Base-by-base conservation (phyloP, 2,797 vertebrate species). In the Sebastes cheni region DNA sequence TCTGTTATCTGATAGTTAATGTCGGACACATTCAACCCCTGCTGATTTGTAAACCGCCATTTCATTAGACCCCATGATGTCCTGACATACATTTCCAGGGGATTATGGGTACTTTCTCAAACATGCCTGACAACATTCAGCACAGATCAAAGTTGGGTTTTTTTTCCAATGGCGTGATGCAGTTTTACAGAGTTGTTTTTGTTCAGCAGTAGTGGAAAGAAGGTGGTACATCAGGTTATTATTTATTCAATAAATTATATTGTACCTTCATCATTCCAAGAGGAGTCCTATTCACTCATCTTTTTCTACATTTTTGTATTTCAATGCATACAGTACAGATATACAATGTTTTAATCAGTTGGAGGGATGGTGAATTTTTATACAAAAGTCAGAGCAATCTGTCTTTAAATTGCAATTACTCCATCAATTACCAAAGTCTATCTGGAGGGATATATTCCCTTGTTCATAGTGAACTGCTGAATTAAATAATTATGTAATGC, bases 61-160 rank as follows among this genome's bases (percentile, higher is more conserved):
- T 39, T 58, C 67, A 60, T 36, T 42, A 61, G 39, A 64, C 34
- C 29, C 46, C 39, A 20, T 20, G 20, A 50, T 65, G 67, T 27
- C 58, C 67, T 69, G 65, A 58, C 56, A 80, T 36, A 52, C 61
- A 29, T 69, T 75, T 77, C 50, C 72, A 60, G 66, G 27, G 75
- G 64, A 68, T 82, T 79, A 72, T 82, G 75, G 65, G 60, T 72
- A 72, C 50, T 64, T 58, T 59, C 18, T 27, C 30, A 54, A 39
- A 39, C 54, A 74, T 1, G 18, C 8, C 9, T 61, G 32, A 27
- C 22, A 50, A 64, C 70, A 60, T 55, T 6, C 60, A 61, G 36
- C 27, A 59, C 14, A 16, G 16, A 23, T 60, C 32, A 18, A 74
- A 39, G 39, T 52, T 39, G 5, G 34, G 2, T 32, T 36, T 23